phyloP scores from a whole-genome alignment of 1,140 invertebrate species.

The Eufriesea mexicana region DNA sequence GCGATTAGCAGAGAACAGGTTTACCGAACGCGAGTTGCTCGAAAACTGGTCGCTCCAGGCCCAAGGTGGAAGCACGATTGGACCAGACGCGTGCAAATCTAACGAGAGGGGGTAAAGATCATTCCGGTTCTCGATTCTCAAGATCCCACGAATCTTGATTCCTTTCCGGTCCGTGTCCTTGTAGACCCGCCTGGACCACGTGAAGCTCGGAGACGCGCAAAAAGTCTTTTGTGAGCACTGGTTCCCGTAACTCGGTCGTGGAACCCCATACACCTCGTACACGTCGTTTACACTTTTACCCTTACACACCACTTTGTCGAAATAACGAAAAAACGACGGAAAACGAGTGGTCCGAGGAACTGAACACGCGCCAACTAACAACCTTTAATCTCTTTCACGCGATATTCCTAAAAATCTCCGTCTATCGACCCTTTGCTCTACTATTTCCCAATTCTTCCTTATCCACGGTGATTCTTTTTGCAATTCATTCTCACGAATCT shows the following conservation, averaged over 20 bases:
- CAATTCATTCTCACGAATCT: neutral
- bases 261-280: too few species aligned
- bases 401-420: too few species aligned
- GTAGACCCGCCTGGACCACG: neutral
- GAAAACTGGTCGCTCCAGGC: slow-evolving; percentile 45
- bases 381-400: too few species aligned
- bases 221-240: slow-evolving; percentile 28
- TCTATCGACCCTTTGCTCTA: too few species aligned
- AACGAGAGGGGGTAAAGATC: slow-evolving; percentile 50
- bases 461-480: neutral
- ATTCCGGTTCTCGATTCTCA: slow-evolving; percentile 51
- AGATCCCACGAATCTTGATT: slow-evolving; percentile 47
- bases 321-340: neutral
- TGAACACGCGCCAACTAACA: too few species aligned
- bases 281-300: neutral
- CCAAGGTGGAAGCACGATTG: slow-evolving; percentile 26
- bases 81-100: slow-evolving; percentile 37
- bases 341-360: too few species aligned
- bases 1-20: slow-evolving; percentile 28
- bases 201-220: slow-evolving; percentile 7
- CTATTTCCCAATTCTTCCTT: too few species aligned
- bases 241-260: neutral
- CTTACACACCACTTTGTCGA: neutral
- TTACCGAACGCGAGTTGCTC: slow-evolving; percentile 24
- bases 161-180: slow-evolving; percentile 35